Percentiles rank a stretch among this genome's conserved stretches.
phyloP scores from a whole-genome alignment of 2,888 invertebrate genomes.

The Sisyra nigra region DNA sequence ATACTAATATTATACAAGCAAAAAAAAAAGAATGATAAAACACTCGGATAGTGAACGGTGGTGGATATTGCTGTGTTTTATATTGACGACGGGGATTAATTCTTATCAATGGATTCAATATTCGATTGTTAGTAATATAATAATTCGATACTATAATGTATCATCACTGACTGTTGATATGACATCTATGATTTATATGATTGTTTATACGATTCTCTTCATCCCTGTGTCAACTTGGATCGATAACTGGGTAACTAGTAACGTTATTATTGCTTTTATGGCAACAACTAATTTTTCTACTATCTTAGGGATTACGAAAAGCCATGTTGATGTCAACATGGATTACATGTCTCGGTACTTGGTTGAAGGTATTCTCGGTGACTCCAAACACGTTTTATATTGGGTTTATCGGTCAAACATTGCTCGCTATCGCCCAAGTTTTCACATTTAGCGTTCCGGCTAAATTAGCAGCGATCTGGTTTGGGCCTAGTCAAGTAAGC shows the following conservation, averaged over 20 bases:
- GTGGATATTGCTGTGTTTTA: slow-evolving; percentile 74
- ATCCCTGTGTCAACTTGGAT: slow-evolving; percentile 94
- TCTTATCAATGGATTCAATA: slow-evolving; percentile 96
- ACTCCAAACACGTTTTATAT: slow-evolving; percentile 40
- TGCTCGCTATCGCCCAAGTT: slow-evolving; percentile 39
- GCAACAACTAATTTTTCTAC: slow-evolving; percentile 12
- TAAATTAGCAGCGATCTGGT: slow-evolving; percentile 51
- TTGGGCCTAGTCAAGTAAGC: slow-evolving; percentile 41
- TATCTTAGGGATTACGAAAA: slow-evolving; percentile 36
- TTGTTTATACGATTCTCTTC: slow-evolving; percentile 90
- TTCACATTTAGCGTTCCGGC: slow-evolving; percentile 50
- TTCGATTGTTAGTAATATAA: slow-evolving; percentile 78
- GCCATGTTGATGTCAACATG: slow-evolving; percentile 33
- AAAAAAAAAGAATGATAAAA: background rate
- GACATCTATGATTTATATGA: slow-evolving; percentile 98
- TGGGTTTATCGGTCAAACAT: slow-evolving; percentile 40
- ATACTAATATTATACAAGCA: background rate
- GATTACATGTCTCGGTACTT: slow-evolving; percentile 40
- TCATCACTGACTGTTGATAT: slow-evolving; percentile 69
- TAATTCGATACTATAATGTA: slow-evolving; percentile 64
- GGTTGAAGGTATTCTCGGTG: slow-evolving; percentile 41
- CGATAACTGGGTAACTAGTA: slow-evolving; percentile 58
- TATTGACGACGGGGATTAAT: slow-evolving; percentile 77
- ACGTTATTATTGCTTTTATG: no score
- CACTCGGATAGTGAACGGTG: slow-evolving; percentile 48